Percentiles rank a stretch among this genome's conserved stretches.
phyloP scores from a whole-genome alignment of 2,797 vertebrate species.

The Cynopterus sphinx region DNA sequence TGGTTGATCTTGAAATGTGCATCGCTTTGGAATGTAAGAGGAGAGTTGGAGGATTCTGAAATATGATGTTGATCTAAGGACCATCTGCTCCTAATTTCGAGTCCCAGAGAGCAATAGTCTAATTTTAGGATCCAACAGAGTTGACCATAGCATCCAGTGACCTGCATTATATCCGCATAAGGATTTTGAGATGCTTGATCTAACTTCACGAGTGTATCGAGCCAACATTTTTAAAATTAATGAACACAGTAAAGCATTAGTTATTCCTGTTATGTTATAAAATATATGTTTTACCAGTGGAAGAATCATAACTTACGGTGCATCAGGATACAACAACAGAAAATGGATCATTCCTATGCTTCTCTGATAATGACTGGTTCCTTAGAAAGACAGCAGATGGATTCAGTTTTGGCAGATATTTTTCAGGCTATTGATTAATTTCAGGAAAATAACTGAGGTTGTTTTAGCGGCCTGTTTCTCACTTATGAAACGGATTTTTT shows the following conservation, averaged over 20 bases:
- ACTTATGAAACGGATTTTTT: constrained; percentile 23
- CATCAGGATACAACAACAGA: not conserved
- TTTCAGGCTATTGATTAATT: constrained; percentile 53
- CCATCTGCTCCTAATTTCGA: constrained; percentile 7
- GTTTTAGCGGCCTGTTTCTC: constrained; percentile 16
- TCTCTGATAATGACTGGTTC: constrained; percentile 43
- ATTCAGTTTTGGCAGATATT: not conserved
- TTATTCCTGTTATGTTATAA: not conserved
- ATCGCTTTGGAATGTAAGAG: not conserved
- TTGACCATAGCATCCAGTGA: not conserved
- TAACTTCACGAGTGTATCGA: not conserved
- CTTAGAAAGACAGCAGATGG: constrained; percentile 37
- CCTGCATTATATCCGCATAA: not conserved
- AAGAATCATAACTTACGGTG: not conserved
- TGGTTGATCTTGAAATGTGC: not conserved
- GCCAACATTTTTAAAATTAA: not conserved
- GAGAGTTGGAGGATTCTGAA: not conserved
- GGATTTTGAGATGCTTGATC: not conserved
- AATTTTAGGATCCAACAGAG: constrained; percentile 31
- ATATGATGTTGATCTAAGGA: not conserved
- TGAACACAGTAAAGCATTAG: not conserved
- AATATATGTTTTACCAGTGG: not conserved
- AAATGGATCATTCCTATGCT: constrained; percentile 2
- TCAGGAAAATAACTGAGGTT: constrained; percentile 49
- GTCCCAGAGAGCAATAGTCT: not conserved